Base-by-base conservation (phyloP, 2,797 vertebrate genomes). In the Echeneis naucrates region DNA sequence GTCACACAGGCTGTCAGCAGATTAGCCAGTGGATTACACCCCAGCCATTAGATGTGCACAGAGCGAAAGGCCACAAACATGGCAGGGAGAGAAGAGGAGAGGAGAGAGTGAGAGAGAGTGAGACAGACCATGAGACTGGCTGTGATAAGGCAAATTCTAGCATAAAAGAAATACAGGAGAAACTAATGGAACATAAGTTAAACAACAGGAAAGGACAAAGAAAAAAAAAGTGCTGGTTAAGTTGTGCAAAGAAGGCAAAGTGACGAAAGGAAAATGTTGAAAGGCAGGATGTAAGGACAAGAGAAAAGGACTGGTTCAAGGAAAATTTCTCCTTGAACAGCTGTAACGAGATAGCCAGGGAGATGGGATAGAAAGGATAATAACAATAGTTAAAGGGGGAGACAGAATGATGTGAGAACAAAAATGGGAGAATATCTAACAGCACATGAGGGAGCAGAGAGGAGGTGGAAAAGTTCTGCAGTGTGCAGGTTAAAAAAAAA, bases 1-100 rank as follows among this genome's bases (percentile, higher is more conserved):
- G 92, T 94, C 93, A 94, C 92, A 93, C 92, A 92, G 90, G 89
- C 93, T 94, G 94, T 94, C 93, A 92, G 92, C 91, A 95, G 92
- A 95, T 95, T 95, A 95, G 92, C 92, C 93, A 93, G 92, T 94
- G 93, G 93, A 94, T 94, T 94, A 94, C 93, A 94, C 92, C 92
- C 89, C 81, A 92, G 90, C 92, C 92, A 94, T 94, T 93, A 93
- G 90, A 93, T 92, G 92, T 91, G 92, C 93, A 92, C 84, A 58
- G 86, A 92, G 90, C 80, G 88, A 93, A 92, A 94, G 93, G 87
- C 91, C 91, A 92, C 90, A 92, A 92, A 92, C 92, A 92, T 85
- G 83, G 88, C 78, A 90, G 80, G 82, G 77, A 66, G 72, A 68
- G 71, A 50, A 53, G 44, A 74, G 55, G 38, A 32, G 53, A 76